These are phyloP conservation scores for Semicossyphus pulcher DNA, from an alignment of 2,113 vertebrate species.

Conservation along the genomic window DNA sequence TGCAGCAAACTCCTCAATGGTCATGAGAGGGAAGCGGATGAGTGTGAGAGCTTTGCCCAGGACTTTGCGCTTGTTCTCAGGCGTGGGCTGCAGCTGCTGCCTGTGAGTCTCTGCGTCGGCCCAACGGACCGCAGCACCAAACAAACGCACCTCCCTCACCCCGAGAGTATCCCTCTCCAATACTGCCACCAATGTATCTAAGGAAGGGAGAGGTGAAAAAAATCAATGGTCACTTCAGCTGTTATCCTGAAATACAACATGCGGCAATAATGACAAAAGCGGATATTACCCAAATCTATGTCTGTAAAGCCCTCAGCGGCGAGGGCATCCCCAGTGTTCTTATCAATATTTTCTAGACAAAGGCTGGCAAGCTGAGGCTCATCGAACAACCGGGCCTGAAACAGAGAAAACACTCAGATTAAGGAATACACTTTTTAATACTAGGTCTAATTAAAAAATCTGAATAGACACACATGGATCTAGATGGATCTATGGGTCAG, in stretches of 20 bases:
- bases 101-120: conserved; percentile 93
- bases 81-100: conserved; percentile 93
- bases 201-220: conserved; percentile 1
- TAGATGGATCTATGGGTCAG: too few species aligned
- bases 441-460: background rate
- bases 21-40: conserved; percentile 98
- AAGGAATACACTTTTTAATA: background rate
- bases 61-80: conserved; percentile 93
- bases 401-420: conserved; percentile 10
- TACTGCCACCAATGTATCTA: conserved; percentile 95
- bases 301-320: conserved; percentile 96
- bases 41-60: conserved; percentile 94
- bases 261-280: background rate
- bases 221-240: background rate
- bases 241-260: background rate
- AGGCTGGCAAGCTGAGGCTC: conserved; percentile 97
- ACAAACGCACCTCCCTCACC: conserved; percentile 94
- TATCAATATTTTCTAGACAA: conserved; percentile 97
- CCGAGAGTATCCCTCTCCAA: conserved; percentile 96
- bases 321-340: conserved; percentile 95
- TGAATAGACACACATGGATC: too few species aligned
- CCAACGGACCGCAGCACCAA: conserved; percentile 94
- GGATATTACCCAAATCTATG: conserved; percentile 90
- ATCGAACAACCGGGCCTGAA: conserved; percentile 93
- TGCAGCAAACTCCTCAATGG: conserved; percentile 98